Evolutionary conservation across 2,797 vertebrate genomes (phyloP), one percentile per base, ranked within the genome.

Genomic region (Oryzias dopingdopingensis): DNA sequence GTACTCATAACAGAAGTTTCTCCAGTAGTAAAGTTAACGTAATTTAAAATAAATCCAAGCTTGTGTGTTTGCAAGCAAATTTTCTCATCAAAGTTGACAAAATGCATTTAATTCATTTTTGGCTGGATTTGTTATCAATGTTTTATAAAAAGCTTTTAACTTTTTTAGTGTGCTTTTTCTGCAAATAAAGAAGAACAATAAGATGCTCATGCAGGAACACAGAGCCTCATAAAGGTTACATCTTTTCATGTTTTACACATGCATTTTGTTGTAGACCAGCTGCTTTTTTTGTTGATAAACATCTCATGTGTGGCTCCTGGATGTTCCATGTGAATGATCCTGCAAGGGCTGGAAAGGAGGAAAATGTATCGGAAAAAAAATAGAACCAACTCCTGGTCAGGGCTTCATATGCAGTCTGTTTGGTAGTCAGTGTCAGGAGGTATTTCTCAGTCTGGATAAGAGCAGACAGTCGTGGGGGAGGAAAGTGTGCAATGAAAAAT

Each of bases 371-470:
- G 47, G n/a, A 22, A 17, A 10, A 44, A 4, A 65, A 41, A 52
- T 48, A 45, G 15, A 56, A 52, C 8, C 20, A 48, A 20, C 24
- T 60, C 20, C 4, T 40, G 68, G 55, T 79, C 59, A 57, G 53
- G 56, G n/a, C 65, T 70, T 22, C 13, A 2, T 1, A 41, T 42
- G 14, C 32, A 52, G 60, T 61, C 6, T 52, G 51, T 18, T 57
- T 42, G 48, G 46, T 56, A 70, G 71, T 72, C 52, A 22, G 51
- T 6, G 50, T 59, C 26, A 22, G 1, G 63, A 68, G 51, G 62
- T 55, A 57, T 71, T 54, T 55, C 23, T 49, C 6, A n/a, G 24
- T 26, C 55, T 23, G 37, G 60, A 42, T 16, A 5, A 23, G 14
- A 56, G 44, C 32, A 37, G 42, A 43, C 10, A 51, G 24, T 18